Evolutionary conservation across 2,888 invertebrate species (phyloP).

Genomic region (Strigamia transsilvanica): DNA sequence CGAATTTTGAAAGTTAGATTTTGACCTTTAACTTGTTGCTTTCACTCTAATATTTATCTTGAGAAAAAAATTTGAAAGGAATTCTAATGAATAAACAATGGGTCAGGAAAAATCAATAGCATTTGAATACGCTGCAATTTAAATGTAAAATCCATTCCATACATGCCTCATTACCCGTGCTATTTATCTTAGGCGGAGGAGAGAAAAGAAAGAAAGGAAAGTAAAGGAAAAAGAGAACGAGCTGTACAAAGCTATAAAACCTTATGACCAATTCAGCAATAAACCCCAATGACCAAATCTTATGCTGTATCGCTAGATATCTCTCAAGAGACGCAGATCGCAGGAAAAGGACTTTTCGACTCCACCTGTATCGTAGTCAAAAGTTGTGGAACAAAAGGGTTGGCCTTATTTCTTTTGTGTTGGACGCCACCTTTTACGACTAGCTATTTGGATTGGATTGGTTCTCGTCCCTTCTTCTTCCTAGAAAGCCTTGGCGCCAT

Average conservation of each 20-base stretch:
- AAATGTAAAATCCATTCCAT: slow-evolving; percentile 20
- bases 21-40: neutral
- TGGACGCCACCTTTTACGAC: slow-evolving; percentile 21
- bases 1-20: neutral
- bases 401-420: slow-evolving; percentile 30
- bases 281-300: slow-evolving; percentile 26
- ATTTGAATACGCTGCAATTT: neutral
- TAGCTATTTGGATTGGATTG: slow-evolving; percentile 6
- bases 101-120: neutral
- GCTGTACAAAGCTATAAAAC: slow-evolving; percentile 23
- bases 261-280: slow-evolving; percentile 26
- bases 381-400: slow-evolving; percentile 26
- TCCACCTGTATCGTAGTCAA: slow-evolving; percentile 22
- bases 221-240: neutral
- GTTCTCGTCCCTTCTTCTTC: slow-evolving; percentile 16
- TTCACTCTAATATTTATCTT: slow-evolving; percentile 9
- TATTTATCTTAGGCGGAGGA: slow-evolving; percentile 30
- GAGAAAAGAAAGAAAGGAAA: neutral
- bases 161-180: slow-evolving; percentile 16
- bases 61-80: neutral
- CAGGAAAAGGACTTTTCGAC: neutral
- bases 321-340: neutral
- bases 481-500: slow-evolving; percentile 25
- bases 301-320: neutral
- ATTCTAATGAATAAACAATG: neutral